Conservation (phyloP, 1,140 invertebrate genomes). For the Drosophila arizonae region DNA sequence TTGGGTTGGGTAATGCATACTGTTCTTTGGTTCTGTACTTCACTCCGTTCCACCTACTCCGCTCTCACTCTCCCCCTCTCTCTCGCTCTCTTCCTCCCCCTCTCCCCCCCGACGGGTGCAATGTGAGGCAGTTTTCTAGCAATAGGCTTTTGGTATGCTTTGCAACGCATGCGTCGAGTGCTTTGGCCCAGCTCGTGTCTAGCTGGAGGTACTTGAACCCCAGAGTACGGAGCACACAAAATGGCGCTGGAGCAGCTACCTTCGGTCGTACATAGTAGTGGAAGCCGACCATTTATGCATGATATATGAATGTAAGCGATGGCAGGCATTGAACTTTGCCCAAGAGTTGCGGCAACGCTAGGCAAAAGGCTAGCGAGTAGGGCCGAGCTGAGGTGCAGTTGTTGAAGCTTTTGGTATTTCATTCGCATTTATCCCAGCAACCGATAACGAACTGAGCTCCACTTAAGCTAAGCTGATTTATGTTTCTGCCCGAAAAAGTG, state of each 20-base stretch:
- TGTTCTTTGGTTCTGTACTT: not conserved
- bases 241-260: conserved; percentile 59
- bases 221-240: conserved; percentile 42
- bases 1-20: conserved; percentile 42
- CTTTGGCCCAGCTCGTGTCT: conserved; percentile 40
- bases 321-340: conserved; percentile 60
- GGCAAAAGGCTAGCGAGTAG: conserved; percentile 20
- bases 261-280: conserved; percentile 9
- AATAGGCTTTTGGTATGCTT: conserved; percentile 24
- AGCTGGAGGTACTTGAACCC: conserved; percentile 73
- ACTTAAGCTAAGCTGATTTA: conserved; percentile 65
- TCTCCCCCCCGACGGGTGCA: conserved; percentile 21
- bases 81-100: not conserved
- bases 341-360: conserved; percentile 15
- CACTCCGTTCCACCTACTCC: not conserved
- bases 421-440: conserved; percentile 17
- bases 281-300: conserved; percentile 36
- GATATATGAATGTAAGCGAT: conserved; percentile 60
- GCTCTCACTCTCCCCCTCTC: not conserved
- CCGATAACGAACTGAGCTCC: conserved; percentile 51
- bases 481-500: conserved; percentile 71
- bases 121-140: conserved; percentile 50
- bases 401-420: conserved; percentile 2
- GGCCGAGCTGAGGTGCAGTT: not conserved
- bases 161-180: conserved; percentile 60